Conservation (phyloP, 2,113 vertebrate genomes). For the Lophochroa leadbeateri region DNA sequence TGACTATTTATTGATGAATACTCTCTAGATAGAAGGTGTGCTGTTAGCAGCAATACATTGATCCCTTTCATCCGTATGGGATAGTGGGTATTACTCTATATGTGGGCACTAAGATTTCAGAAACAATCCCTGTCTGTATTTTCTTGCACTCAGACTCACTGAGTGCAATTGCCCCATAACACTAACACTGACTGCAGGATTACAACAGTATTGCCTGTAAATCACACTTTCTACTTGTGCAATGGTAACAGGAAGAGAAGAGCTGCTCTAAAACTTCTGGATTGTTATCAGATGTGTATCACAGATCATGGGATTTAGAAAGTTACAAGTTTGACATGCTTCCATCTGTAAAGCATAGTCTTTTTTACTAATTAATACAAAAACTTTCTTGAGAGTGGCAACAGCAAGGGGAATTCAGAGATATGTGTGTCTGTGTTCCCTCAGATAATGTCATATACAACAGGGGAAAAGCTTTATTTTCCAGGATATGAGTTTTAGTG, state of each 20-base stretch:
- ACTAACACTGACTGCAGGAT: neutral
- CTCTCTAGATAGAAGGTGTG: neutral
- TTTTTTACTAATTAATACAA: neutral
- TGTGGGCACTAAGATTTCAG: neutral
- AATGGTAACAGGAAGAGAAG: neutral
- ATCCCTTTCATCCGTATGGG: neutral
- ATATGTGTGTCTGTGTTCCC: neutral
- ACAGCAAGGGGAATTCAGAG: neutral
- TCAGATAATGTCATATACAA: accelerated
- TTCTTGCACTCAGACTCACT: neutral
- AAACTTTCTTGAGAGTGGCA: neutral
- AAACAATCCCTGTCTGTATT: neutral
- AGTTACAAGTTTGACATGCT: neutral
- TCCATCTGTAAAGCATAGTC: neutral
- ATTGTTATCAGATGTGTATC: neutral
- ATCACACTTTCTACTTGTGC: neutral
- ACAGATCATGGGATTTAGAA: neutral
- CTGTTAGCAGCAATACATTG: neutral
- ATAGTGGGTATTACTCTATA: accelerated
- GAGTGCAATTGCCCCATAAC: neutral
- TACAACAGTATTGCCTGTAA: neutral
- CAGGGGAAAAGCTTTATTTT: neutral
- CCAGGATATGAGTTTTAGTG: neutral
- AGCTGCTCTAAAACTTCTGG: neutral
- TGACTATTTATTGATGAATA: neutral